Evolutionary conservation across 2,888 invertebrate species (phyloP), one percentile per base, ranked within the genome.

Genomic region (Alviniconcha strummeri): DNA sequence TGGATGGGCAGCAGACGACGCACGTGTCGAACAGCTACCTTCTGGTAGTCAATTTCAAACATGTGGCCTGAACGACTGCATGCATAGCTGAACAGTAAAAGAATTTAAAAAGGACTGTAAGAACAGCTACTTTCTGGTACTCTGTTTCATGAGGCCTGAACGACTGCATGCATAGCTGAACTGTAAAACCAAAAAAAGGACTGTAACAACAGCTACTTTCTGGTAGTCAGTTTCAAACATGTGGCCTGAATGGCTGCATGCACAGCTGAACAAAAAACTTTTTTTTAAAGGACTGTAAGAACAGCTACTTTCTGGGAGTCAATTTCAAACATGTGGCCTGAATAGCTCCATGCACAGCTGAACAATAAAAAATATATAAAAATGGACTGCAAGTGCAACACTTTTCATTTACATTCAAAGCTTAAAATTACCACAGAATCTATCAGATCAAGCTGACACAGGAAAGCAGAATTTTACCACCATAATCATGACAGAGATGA

Each of bases 291-390:
- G n/a, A n/a, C n/a, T n/a, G n/a, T n/a, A n/a, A n/a, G 89, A 15
- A 94, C 88, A 60, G 88, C 81, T 71, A 93, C 89, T 83, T 92
- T 92, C 84, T 91, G 86, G 81, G 91, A 90, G 86, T 93, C 93
- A 19, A 94, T 88, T 85, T 93, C 93, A 89, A 93, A 92, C 80
- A 94, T 91, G 87, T 93, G 92, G 52, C 94, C 94, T 74, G 92
- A 90, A 81, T 89, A 89, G 83, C 92, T 92, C 84, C 93, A 92
- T 4, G 92, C 92, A 90, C 93, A 93, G n/a, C n/a, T n/a, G n/a
- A 36, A 36, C 36, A 36, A 36, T 36, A 36, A 36, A 36, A 36
- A n/a, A n/a, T n/a, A n/a, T n/a, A n/a, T n/a, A n/a, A 36, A 0
- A 36, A 36, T 36, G 36, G 36, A 36, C 36, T 36, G 36, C 36